Evolutionary conservation across 30 jellyfish, hydroid and myxozoan species (phyloP), one percentile per base, ranked within the genome.

Genomic region (Catostylus mosaicus): DNA sequence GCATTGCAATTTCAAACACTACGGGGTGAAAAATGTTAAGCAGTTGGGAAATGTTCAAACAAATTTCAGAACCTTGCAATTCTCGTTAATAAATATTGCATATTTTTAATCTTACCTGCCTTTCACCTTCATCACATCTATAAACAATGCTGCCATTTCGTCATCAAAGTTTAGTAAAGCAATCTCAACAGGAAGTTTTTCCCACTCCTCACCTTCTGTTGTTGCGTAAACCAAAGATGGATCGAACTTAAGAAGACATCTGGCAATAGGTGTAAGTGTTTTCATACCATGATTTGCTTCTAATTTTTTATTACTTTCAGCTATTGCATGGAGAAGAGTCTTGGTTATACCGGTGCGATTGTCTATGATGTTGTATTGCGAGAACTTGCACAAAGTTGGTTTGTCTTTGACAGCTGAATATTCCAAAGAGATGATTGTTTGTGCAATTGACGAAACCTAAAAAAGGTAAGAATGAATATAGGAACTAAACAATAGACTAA

Each of bases 151-250:
- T 10, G 89, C 74, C 81, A 79, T 65, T 1, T 43, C 80, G 29
- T 79, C 89, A 16, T 79, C 89, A 48, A 61, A 64, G 47, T 79
- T 79, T 23, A 24, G 18, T 30, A 79, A 67, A 2, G 89, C 89
- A 24, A 79, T 5, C 46, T 79, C 89, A 20, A 79, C 82, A 8
- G 89, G 89, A 26, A 79, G 46, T 27, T 48, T 46, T 37, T 66
- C 89, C 89, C 74, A 38, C 16, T 47, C 64, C 32, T 79, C 89
- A 8, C 89, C 81, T 52, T 79, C 89, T 29, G 89, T 79, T 20
- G 89, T 63, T 5, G 80, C 73, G 29, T 79, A 79, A 7, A 79
- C 82, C 35, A 79, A 46, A 27, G 68, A 35, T 1, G 82, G 65
- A 31, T 66, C 81, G 32, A 24, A 63, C 2, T 63, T 40, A 10